Conservation (phyloP, 1,140 invertebrate genomes). For the Philotrypesis tridentata region DNA sequence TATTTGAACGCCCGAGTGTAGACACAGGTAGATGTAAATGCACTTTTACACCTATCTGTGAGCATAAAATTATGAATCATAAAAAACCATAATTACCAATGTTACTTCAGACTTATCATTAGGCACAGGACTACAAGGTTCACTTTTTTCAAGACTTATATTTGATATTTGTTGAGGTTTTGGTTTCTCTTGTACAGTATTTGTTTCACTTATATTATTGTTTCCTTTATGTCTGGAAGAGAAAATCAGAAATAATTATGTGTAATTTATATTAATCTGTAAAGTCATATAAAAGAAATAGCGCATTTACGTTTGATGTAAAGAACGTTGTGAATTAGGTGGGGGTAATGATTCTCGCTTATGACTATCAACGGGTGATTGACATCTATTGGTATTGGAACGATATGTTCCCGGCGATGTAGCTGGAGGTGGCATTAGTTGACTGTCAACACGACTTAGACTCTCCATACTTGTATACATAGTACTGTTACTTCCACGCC, state of each 20-base stretch:
- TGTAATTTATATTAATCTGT: background rate
- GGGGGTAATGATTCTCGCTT: slow-evolving; percentile 46
- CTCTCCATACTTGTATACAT: slow-evolving; percentile 73
- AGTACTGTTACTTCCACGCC: slow-evolving; percentile 71
- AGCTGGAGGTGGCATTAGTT: slow-evolving; percentile 63
- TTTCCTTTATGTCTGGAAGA: slow-evolving; percentile 56
- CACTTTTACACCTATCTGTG: no score
- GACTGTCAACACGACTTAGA: slow-evolving; percentile 66
- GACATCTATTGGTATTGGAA: slow-evolving; percentile 58
- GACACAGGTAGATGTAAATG: no score
- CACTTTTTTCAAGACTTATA: slow-evolving; percentile 60
- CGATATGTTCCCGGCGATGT: slow-evolving; percentile 59
- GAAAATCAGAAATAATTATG: background rate
- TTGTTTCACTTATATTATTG: slow-evolving; percentile 56
- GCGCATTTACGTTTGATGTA: slow-evolving; percentile 47
- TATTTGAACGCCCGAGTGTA: no score
- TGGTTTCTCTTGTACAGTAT: slow-evolving; percentile 55
- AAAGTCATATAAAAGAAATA: background rate
- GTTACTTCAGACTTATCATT: slow-evolving; percentile 58
- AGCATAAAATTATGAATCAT: background rate
- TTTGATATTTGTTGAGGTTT: slow-evolving; percentile 56
- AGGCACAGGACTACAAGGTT: slow-evolving; percentile 57
- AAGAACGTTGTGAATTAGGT: slow-evolving; percentile 24
- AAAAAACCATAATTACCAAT: slow-evolving; percentile 59
- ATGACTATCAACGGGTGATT: slow-evolving; percentile 56